Evolutionary conservation across 2,888 invertebrate species (phyloP), one percentile per base, ranked within the genome.

Genomic region (Caenorhabditis wallacei): DNA sequence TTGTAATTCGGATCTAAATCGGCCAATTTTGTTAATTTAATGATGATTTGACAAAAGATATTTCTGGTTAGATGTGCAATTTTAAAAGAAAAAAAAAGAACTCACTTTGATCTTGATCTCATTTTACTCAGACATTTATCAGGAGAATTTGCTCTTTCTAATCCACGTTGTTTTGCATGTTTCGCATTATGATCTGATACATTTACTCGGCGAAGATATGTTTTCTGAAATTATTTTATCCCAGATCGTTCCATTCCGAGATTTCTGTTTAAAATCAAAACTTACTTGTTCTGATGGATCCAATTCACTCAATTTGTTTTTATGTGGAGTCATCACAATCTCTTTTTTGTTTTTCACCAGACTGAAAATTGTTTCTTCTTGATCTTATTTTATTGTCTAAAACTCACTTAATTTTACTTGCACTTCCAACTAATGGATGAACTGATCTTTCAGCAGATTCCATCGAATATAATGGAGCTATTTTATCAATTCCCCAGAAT

Each of bases 241-340:
- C n/a, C n/a, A n/a, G n/a, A n/a, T n/a, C n/a, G n/a, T n/a, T n/a
- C n/a, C n/a, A n/a, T n/a, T n/a, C n/a, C n/a, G n/a, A n/a, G n/a
- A n/a, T n/a, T n/a, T n/a, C n/a, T n/a, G n/a, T n/a, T 37, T 10
- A 37, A 37, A 37, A 37, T 37, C 18, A 56, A 43, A 22, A 48
- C 46, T 18, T 3, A 48, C 87, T 80, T 86, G 89, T 20, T 89
- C 88, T 1, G 83, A 72, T 13, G 83, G 74, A 24, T 82, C 83
- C 81, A 89, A 56, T 37, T 87, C 87, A 64, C 86, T 86, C 51
- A 90, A 69, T 61, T 90, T 89, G 83, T 89, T 90, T 75, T 90
- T 90, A 81, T 90, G 90, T 1, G 90, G 90, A n/a, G 88, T 85
- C 90, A 90, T 90, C 37, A 90, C 89, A 16, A 90, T 88, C 56